Evolutionary conservation across 1,140 invertebrate genomes (phyloP).

Genomic region (Campodea augens): DNA sequence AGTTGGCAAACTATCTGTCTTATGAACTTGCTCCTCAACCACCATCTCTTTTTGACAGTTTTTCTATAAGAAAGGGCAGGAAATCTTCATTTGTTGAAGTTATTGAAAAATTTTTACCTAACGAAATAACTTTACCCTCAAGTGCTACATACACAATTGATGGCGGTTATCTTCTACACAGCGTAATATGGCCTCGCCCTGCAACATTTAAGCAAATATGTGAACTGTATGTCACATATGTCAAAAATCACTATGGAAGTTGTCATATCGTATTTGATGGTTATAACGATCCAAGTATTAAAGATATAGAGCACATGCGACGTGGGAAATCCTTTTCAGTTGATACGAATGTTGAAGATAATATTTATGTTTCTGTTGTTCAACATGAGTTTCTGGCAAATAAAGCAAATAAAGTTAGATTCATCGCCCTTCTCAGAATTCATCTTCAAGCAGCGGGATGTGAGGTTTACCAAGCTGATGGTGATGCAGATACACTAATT

Average conservation of each 20-base stretch:
- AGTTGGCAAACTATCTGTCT: neutral
- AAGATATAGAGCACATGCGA: conserved; percentile 7
- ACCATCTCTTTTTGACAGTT: neutral
- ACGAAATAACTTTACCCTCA: neutral
- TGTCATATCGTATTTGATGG: conserved; percentile 9
- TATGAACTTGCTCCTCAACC: neutral
- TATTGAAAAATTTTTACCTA: conserved; percentile 1
- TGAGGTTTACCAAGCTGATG: conserved; percentile 5
- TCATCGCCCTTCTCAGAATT: conserved; percentile 4
- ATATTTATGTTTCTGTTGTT: conserved; percentile 1
- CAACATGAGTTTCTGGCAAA: conserved; percentile 10
- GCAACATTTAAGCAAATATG: conserved; percentile 8
- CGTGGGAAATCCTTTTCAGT: neutral
- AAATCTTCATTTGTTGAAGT: neutral
- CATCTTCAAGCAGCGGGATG: conserved; percentile 4
- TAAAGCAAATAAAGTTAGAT: conserved; percentile 5
- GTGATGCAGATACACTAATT: conserved; percentile 10
- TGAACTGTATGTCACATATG: conserved; percentile 2
- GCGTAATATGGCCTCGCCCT: conserved; percentile 4
- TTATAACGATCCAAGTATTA: conserved; percentile 3
- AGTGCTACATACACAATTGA: conserved; percentile 2
- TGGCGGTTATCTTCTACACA: conserved; percentile 7
- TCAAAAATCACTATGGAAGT: conserved; percentile 1
- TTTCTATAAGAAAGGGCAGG: neutral
- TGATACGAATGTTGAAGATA: conserved; percentile 7